These are phyloP conservation scores for Apocrypta bakeri DNA, from an alignment of 1,140 invertebrate genomes.

Conservation along the genomic window DNA sequence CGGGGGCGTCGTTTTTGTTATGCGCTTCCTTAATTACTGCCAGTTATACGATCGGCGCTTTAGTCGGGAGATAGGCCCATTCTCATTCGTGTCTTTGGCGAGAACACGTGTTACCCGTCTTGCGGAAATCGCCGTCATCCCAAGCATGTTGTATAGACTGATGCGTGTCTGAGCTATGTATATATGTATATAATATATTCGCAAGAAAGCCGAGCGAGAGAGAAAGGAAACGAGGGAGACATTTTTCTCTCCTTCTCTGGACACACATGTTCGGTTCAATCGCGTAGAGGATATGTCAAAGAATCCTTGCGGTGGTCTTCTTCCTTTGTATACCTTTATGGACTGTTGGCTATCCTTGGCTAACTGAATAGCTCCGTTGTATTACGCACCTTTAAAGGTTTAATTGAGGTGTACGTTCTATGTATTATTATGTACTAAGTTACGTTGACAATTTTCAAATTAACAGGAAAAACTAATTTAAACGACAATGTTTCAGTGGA, in stretches of 20 bases:
- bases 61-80: background rate
- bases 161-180: background rate
- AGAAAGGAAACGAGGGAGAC: background rate
- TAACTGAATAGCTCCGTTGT: background rate
- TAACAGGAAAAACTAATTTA: too few species aligned
- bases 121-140: conserved; percentile 45
- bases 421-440: too few species aligned
- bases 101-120: conserved; percentile 40
- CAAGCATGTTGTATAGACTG: background rate
- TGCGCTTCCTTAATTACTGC: conserved; percentile 46
- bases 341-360: background rate
- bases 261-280: conserved; percentile 41
- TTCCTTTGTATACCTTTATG: background rate
- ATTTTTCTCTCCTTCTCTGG: conserved; percentile 29
- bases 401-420: too few species aligned
- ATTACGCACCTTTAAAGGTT: too few species aligned
- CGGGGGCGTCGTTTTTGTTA: conserved; percentile 24
- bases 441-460: too few species aligned
- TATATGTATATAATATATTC: background rate
- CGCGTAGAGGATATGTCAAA: background rate
- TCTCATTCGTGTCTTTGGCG: conserved; percentile 21
- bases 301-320: conserved; percentile 13
- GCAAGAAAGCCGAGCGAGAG: conserved; percentile 5
- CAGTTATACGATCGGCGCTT: conserved; percentile 16
- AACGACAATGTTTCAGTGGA: too few species aligned